These are phyloP conservation scores for Halocynthia roretzi DNA, from an alignment of 23 tunicate species.

Conservation along the genomic window DNA sequence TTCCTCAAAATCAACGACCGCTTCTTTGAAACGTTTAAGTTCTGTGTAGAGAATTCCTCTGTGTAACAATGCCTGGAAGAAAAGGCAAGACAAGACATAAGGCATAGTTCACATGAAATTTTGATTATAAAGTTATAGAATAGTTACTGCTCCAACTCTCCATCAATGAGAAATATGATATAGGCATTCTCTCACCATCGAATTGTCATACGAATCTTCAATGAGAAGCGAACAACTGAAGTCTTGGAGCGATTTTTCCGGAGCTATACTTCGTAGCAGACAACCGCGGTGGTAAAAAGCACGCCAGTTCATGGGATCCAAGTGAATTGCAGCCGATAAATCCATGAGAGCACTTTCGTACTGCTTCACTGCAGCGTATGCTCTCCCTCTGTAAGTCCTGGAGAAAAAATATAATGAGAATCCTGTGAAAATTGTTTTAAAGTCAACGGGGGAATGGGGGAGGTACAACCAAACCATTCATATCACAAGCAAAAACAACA, in stretches of 20 bases:
- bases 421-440: background rate
- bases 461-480: background rate
- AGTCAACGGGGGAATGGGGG: background rate
- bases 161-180: background rate
- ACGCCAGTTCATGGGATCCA: slow-evolving; percentile 55
- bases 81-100: background rate
- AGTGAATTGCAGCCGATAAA: slow-evolving; percentile 89
- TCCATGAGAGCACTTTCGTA: slow-evolving; percentile 54
- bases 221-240: slow-evolving; percentile 63
- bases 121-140: too few species aligned
- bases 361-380: slow-evolving; percentile 55
- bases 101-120: background rate
- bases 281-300: slow-evolving; percentile 80
- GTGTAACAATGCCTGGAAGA: slow-evolving; percentile 77
- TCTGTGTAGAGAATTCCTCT: slow-evolving; percentile 86
- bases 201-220: slow-evolving; percentile 61
- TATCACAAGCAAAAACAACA: background rate
- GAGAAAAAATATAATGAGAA: background rate
- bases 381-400: slow-evolving; percentile 75
- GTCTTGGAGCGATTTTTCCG: slow-evolving; percentile 80
- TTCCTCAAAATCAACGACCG: slow-evolving; percentile 82
- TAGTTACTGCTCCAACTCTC: background rate
- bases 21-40: slow-evolving; percentile 59
- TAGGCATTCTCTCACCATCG: slow-evolving; percentile 40
- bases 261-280: slow-evolving; percentile 66